phyloP scores from a whole-genome alignment of 2,113 vertebrate species.

The Leptobrachium ailaonicum region DNA sequence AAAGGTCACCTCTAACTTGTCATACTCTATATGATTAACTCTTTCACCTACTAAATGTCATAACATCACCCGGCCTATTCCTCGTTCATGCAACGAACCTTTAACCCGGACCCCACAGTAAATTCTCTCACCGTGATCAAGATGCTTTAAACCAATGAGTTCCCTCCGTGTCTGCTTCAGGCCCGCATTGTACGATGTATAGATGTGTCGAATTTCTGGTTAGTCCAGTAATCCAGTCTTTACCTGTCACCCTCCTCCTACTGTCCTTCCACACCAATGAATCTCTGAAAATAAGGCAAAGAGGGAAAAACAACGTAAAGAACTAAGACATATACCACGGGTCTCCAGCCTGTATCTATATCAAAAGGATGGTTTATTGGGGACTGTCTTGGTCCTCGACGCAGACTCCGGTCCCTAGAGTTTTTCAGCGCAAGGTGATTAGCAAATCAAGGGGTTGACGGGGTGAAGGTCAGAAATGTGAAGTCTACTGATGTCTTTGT shows the following conservation, averaged over 20 bases:
- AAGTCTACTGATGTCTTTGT: not conserved
- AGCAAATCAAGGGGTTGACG: too few relatives aligned
- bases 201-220: slow-evolving; percentile 20
- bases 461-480: not conserved
- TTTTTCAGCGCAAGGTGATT: slow-evolving; percentile 14
- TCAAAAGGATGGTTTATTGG: not conserved
- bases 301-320: too few relatives aligned
- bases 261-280: not conserved
- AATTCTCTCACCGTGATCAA: too few relatives aligned
- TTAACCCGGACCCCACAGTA: too few relatives aligned
- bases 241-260: not conserved
- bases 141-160: not conserved
- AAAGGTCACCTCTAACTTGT: too few relatives aligned
- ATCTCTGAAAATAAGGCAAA: not conserved
- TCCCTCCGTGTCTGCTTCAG: not conserved
- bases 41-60: too few relatives aligned
- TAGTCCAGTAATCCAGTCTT: slow-evolving; percentile 8
- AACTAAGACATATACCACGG: not conserved
- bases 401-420: not conserved
- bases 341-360: not conserved
- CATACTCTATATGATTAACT: too few relatives aligned
- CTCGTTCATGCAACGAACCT: too few relatives aligned
- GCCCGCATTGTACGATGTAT: not conserved
- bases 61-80: too few relatives aligned
- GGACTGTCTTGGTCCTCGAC: not conserved